Evolutionary conservation across 1,140 invertebrate species (phyloP).

Genomic region (Argopecten irradians): DNA sequence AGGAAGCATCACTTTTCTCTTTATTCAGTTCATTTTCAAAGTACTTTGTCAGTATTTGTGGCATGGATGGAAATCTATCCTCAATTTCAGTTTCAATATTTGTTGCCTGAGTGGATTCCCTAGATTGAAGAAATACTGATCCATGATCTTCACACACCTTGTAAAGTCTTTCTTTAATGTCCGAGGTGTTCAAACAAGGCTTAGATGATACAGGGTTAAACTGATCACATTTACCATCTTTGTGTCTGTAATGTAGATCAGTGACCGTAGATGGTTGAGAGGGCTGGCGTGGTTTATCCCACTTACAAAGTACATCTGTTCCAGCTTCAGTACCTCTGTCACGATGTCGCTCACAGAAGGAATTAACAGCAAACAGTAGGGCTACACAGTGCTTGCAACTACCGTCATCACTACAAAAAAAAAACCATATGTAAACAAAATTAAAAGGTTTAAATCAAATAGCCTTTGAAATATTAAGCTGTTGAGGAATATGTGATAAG

Average conservation of each 20-base stretch:
- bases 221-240: constrained; percentile 25
- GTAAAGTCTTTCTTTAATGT: constrained; percentile 24
- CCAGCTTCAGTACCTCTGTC: constrained; percentile 33
- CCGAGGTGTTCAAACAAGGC: not conserved
- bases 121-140: constrained; percentile 11
- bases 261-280: constrained; percentile 30
- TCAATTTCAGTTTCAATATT: not conserved
- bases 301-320: constrained; percentile 41
- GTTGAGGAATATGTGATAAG: too few relatives aligned
- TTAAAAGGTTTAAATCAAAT: too few relatives aligned
- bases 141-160: constrained; percentile 25
- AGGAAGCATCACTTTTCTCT: not conserved
- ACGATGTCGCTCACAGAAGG: constrained; percentile 42
- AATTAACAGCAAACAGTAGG: constrained; percentile 34
- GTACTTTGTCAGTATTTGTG: not conserved
- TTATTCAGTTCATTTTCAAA: not conserved
- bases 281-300: constrained; percentile 31
- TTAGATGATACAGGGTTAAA: constrained; percentile 28
- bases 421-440: too few relatives aligned
- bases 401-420: constrained; percentile 39
- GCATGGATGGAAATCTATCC: not conserved
- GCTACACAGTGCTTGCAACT: constrained; percentile 40
- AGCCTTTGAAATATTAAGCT: too few relatives aligned
- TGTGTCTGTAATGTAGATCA: not conserved
- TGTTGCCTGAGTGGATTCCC: not conserved